Evolutionary conservation across 2,888 invertebrate genomes (phyloP), one percentile per base, ranked within the genome.

Genomic region (Melinaea marsaeus): DNA sequence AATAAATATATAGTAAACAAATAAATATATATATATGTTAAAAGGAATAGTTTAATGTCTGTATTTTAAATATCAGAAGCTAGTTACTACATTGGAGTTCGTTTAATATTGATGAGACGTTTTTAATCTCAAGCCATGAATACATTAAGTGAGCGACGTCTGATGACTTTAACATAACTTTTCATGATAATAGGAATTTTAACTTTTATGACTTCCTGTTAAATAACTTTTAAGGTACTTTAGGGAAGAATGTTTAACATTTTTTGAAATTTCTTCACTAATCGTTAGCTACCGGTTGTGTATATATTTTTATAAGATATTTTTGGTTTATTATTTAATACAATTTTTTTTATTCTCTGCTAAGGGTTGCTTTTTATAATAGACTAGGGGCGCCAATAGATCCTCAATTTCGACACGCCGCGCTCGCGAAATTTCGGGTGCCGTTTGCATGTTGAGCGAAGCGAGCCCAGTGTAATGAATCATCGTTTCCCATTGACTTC

Each of bases 81-180:
- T 42, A 0, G 42, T 42, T 42, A 42, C 9, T 42, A 42, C 4
- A 42, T 11, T 7, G 9, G 42, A 42, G 46, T 48, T 42, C 55
- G 60, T 63, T 63, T 58, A 66, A 63, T 61, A 66, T 66, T 64
- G 57, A 61, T 35, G 63, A 56, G 63, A 58, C 58, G 58, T 55
- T 57, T 59, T 65, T 65, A 61, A 57, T 67, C 65, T 63, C 63
- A 57, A 56, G 42, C 65, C 61, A 67, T 67, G 67, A 67, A 67
- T 67, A 67, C 59, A 67, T 67, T 67, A 67, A 34, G 54, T 42
- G 32, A 54, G 13, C 32, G 51, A 35, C 63, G 51, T 55, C 63
- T 60, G 51, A 51, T 55, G 6, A 13, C 46, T 42, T 55, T 47
- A 13, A 51, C 32, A 51, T 51, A 51, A 51, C 51, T 51, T 51